Evolutionary conservation across 2,888 invertebrate species (phyloP).

Genomic region (Helobdella robusta): DNA sequence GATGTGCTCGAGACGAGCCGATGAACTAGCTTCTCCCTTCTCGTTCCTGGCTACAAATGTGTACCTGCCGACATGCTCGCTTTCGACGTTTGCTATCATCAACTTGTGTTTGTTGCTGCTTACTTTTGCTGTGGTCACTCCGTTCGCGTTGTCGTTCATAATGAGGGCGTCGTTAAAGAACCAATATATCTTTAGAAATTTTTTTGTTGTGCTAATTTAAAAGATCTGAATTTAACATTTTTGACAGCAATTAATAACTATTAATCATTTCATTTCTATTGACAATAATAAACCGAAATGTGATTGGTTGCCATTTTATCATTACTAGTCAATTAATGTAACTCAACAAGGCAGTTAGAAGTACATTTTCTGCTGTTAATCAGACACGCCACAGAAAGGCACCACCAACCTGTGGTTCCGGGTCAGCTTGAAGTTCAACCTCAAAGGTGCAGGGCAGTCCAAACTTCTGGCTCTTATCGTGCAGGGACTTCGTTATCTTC

Average conservation of each 20-base stretch:
- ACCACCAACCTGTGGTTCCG: constrained; percentile 16
- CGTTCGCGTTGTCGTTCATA: constrained; percentile 1
- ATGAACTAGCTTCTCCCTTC: background rate
- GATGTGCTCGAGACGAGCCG: constrained; percentile 9
- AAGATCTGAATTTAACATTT: too few relatives aligned
- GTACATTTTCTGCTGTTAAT: too few relatives aligned
- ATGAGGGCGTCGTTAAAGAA: background rate
- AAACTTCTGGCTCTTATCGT: constrained; percentile 19
- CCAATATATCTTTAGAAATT: background rate
- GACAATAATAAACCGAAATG: too few relatives aligned
- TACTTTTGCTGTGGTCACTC: background rate
- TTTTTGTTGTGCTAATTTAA: too few relatives aligned
- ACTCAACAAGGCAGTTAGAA: too few relatives aligned
- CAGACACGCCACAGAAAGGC: too few relatives aligned
- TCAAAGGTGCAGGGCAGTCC: constrained; percentile 20
- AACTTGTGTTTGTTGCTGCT: background rate
- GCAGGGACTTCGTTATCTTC: constrained; percentile 1
- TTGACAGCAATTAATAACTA: too few relatives aligned
- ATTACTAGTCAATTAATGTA: too few relatives aligned
- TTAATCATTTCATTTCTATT: too few relatives aligned
- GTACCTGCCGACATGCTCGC: constrained; percentile 15
- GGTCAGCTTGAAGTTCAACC: constrained; percentile 6
- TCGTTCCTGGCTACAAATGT: constrained; percentile 19
- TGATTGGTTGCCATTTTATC: too few relatives aligned
- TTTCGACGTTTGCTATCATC: constrained; percentile 10